Evolutionary conservation across 1,140 invertebrate genomes (phyloP).

Genomic region (Drosophila sturtevanti): DNA sequence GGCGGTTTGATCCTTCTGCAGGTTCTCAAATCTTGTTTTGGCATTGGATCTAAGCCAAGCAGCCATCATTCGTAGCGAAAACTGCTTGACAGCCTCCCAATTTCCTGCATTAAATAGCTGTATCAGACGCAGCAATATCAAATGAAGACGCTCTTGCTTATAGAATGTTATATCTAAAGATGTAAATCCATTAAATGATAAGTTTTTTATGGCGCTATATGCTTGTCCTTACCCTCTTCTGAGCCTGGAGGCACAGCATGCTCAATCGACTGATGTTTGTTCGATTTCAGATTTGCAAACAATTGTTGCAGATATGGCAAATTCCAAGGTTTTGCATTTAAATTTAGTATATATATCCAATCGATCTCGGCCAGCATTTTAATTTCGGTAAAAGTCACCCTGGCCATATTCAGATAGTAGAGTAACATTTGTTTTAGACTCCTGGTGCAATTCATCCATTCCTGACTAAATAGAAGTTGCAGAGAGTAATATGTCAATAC

Average conservation of each 20-base stretch:
- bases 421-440: conserved; percentile 48
- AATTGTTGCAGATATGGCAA: conserved; percentile 59
- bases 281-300: conserved; percentile 39
- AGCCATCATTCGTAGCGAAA: conserved; percentile 62
- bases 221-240: conserved; percentile 39
- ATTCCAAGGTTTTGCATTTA: conserved; percentile 57
- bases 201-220: not conserved
- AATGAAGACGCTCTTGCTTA: conserved; percentile 44
- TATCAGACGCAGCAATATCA: conserved; percentile 62
- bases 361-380: conserved; percentile 46
- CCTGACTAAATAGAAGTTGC: conserved; percentile 68
- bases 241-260: conserved; percentile 55
- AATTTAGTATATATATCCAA: conserved; percentile 63
- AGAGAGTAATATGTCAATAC: conserved; percentile 63
- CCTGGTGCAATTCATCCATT: conserved; percentile 58
- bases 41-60: conserved; percentile 60
- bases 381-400: conserved; percentile 39
- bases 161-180: conserved; percentile 55
- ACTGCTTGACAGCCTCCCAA: conserved; percentile 68
- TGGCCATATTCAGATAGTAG: conserved; percentile 43
- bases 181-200: not conserved
- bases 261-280: conserved; percentile 61
- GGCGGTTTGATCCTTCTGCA: conserved; percentile 24
- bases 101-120: conserved; percentile 70
- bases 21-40: not conserved